phyloP scores from a whole-genome alignment of 2,888 invertebrate genomes.

The Pollenia griseotomentosa region DNA sequence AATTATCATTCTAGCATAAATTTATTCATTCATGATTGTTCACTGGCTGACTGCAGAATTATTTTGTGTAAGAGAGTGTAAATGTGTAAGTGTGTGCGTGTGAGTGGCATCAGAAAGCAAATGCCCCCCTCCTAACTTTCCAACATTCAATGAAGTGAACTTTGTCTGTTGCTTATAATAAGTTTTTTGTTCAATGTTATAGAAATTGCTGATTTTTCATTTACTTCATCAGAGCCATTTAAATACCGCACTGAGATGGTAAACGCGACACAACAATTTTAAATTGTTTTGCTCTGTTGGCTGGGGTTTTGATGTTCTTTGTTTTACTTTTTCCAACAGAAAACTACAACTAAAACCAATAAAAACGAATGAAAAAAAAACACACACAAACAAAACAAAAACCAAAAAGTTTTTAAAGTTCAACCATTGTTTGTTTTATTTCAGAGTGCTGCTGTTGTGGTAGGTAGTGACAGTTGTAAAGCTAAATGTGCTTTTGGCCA shows the following conservation, averaged over 20 bases:
- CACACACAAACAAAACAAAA: conserved; percentile 18
- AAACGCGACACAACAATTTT: neutral
- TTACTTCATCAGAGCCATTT: conserved; percentile 28
- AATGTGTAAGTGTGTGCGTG: neutral
- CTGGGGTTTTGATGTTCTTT: neutral
- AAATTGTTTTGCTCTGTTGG: conserved; percentile 13
- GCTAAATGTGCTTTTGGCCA: neutral
- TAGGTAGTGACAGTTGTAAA: conserved; percentile 10
- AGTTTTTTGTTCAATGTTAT: neutral
- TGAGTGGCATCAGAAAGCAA: neutral
- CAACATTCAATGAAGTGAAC: neutral
- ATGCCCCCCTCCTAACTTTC: neutral
- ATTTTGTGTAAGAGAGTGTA: conserved; percentile 1
- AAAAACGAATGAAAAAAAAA: neutral
- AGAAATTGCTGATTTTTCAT: conserved; percentile 39
- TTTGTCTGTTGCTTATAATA: neutral
- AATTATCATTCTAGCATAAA: neutral
- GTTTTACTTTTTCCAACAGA: neutral
- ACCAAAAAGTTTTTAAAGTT: conserved; percentile 42
- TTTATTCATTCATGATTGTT: neutral
- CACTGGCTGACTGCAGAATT: neutral
- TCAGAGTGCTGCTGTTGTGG: neutral
- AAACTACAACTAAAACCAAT: conserved; percentile 3
- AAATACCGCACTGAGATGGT: conserved; percentile 1
- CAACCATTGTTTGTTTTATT: neutral